These are phyloP conservation scores for Drosophila willistoni DNA, from an alignment of 1,140 invertebrate genomes.

Conservation along the genomic window DNA sequence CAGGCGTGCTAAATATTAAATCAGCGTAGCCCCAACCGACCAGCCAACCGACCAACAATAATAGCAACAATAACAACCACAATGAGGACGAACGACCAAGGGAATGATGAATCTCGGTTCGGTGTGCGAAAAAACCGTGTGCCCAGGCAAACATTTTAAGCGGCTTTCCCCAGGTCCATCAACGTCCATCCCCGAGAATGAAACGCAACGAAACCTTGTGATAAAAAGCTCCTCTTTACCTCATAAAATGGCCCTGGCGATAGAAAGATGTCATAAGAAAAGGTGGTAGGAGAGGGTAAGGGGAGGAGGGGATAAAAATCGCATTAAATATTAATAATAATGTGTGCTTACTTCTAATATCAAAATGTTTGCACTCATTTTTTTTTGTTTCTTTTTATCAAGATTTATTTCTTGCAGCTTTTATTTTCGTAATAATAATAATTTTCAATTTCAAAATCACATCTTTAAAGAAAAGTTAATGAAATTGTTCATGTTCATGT, in stretches of 20 bases:
- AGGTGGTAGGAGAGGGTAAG: too few relatives aligned
- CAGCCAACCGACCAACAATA: constrained; percentile 30
- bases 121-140: constrained; percentile 10
- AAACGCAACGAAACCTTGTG: constrained; percentile 14
- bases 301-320: constrained; percentile 33
- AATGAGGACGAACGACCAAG: constrained; percentile 14
- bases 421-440: constrained; percentile 5
- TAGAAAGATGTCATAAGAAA: constrained; percentile 24
- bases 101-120: neutral
- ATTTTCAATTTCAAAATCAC: neutral
- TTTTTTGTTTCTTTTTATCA: neutral
- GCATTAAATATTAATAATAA: constrained; percentile 79
- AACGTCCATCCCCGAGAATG: constrained; percentile 38
- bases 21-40: constrained; percentile 46
- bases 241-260: constrained; percentile 43
- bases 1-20: constrained; percentile 80
- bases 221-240: constrained; percentile 44
- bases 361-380: constrained; percentile 33
- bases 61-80: constrained; percentile 13
- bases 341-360: constrained; percentile 71
- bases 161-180: constrained; percentile 72
- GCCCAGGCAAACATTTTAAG: constrained; percentile 72
- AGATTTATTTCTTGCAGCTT: neutral
- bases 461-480: neutral
- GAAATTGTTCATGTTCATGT: neutral